Percentiles rank a stretch among this genome's conserved stretches.
phyloP scores from a whole-genome alignment of 1,140 invertebrate genomes.

The Pseudomyrmex flavicornis region DNA sequence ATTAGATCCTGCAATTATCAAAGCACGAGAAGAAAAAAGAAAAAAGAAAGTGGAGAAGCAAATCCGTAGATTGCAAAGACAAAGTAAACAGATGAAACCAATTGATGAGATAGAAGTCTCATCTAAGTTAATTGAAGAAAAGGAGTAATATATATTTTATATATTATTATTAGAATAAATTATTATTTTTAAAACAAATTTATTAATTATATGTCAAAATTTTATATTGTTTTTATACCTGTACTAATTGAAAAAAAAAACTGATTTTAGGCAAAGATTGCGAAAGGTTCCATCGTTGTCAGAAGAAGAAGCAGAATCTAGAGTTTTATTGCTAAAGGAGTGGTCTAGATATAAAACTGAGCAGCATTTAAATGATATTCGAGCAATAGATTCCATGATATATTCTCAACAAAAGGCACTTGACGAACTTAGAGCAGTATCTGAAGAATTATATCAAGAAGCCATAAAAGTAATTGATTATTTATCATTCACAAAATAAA shows the following conservation, averaged over 20 bases:
- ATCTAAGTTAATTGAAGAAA: slow-evolving; percentile 87
- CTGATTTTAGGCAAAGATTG: slow-evolving; percentile 85
- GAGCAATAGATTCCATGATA: slow-evolving; percentile 88
- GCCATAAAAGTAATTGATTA: slow-evolving; percentile 89
- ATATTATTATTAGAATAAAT: neutral
- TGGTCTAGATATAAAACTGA: slow-evolving; percentile 90
- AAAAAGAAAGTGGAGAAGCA: slow-evolving; percentile 93
- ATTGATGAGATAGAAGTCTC: slow-evolving; percentile 92
- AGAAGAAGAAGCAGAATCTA: slow-evolving; percentile 85
- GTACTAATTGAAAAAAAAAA: slow-evolving; percentile 7
- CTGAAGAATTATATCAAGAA: slow-evolving; percentile 92
- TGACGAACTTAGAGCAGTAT: slow-evolving; percentile 90
- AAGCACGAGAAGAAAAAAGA: slow-evolving; percentile 91
- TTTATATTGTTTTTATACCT: neutral
- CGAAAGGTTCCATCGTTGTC: slow-evolving; percentile 83
- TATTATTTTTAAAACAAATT: neutral
- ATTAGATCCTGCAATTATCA: slow-evolving; percentile 92
- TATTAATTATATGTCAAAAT: neutral
- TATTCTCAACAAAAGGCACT: slow-evolving; percentile 91
- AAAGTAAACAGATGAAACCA: slow-evolving; percentile 92
- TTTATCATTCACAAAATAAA: slow-evolving; percentile 32
- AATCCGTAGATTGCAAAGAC: slow-evolving; percentile 92
- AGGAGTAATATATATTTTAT: slow-evolving; percentile 84
- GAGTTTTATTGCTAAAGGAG: slow-evolving; percentile 88
- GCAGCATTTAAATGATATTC: slow-evolving; percentile 88